A percentile compares a stretch with the other conserved stretches of the same genome.
These are phyloP conservation scores for Thermophis baileyi DNA, from an alignment of 2,113 vertebrate species.

Conservation along the genomic window DNA sequence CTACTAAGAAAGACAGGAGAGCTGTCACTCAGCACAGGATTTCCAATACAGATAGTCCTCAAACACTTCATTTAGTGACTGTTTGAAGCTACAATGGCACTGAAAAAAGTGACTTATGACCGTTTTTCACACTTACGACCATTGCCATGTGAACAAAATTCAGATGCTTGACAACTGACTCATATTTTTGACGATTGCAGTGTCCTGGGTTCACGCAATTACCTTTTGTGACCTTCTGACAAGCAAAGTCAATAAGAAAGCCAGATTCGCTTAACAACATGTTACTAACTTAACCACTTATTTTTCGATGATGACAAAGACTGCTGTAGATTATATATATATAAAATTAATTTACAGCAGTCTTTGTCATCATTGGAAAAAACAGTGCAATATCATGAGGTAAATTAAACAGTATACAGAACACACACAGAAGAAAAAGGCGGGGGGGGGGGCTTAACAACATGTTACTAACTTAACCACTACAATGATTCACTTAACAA, in stretches of 20 bases:
- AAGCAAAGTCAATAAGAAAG: background rate
- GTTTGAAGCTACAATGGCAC: background rate
- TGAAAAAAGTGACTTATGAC: background rate
- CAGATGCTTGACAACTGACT: background rate
- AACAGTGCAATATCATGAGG: too few relatives aligned
- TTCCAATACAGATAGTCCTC: background rate
- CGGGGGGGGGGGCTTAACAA: too few relatives aligned
- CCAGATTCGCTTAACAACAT: background rate
- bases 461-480: background rate
- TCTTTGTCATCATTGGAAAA: too few relatives aligned
- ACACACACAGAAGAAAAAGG: too few relatives aligned
- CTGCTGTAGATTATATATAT: too few relatives aligned
- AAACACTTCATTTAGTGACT: background rate
- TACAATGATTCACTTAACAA: background rate
- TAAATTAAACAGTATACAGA: too few relatives aligned
- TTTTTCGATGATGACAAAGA: too few relatives aligned
- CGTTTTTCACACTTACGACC: background rate
- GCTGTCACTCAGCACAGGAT: background rate
- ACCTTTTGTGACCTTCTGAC: background rate
- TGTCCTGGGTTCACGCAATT: background rate
- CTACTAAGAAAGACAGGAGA: background rate
- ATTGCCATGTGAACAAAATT: background rate
- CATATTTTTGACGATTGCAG: background rate
- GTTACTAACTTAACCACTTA: background rate
- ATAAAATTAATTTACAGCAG: too few relatives aligned